Evolutionary conservation across 1,140 invertebrate species (phyloP).

Genomic region (Doryteuthis pealeii): DNA sequence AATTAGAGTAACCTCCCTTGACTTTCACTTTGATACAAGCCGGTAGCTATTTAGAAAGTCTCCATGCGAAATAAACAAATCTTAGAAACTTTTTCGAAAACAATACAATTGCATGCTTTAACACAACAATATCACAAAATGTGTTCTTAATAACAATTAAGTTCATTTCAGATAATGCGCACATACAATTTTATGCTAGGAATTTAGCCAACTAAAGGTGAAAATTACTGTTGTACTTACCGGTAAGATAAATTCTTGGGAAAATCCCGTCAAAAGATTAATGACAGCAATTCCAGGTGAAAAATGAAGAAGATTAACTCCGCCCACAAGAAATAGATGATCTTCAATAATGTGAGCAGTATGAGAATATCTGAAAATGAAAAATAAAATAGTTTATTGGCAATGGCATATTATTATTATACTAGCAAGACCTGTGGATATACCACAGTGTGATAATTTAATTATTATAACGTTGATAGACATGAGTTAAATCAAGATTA

Average conservation of each 20-base stretch:
- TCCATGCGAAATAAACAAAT: too few relatives aligned
- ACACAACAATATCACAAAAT: background rate
- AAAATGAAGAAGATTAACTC: slow-evolving; percentile 46
- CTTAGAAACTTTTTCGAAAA: background rate
- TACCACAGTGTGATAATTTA: too few relatives aligned
- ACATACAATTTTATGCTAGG: background rate
- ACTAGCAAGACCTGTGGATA: too few relatives aligned
- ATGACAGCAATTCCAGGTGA: slow-evolving; percentile 59
- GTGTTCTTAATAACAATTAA: background rate
- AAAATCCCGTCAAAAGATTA: slow-evolving; percentile 46
- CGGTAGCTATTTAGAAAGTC: too few relatives aligned
- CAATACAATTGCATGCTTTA: background rate
- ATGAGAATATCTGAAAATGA: slow-evolving; percentile 55
- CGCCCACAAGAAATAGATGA: slow-evolving; percentile 59
- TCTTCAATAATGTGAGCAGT: slow-evolving; percentile 52
- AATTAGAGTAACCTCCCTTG: too few relatives aligned
- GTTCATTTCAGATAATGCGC: background rate
- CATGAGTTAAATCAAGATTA: too few relatives aligned
- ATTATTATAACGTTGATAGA: too few relatives aligned
- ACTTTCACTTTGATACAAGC: too few relatives aligned
- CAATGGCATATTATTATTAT: background rate
- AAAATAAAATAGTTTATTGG: slow-evolving; percentile 11
- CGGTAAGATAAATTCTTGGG: slow-evolving; percentile 56
- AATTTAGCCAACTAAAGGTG: background rate
- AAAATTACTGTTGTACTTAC: slow-evolving; percentile 42